phyloP scores from a whole-genome alignment of 2,797 vertebrate species.

The Spondyliosoma cantharus region DNA sequence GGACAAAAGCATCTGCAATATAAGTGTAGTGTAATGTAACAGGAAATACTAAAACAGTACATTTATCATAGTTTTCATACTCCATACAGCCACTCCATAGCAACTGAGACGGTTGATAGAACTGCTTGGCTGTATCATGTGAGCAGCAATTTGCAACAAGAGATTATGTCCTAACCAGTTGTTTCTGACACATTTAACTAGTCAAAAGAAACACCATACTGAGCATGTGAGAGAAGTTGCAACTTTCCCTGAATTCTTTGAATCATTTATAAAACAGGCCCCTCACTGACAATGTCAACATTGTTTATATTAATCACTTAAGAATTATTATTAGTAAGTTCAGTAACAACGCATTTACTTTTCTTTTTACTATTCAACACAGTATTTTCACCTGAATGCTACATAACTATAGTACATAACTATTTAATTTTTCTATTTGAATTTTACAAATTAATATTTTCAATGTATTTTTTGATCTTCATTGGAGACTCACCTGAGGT shows the following conservation, averaged over 20 bases:
- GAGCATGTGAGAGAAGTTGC: background rate
- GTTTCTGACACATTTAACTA: background rate
- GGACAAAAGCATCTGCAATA: background rate
- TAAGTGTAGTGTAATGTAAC: background rate
- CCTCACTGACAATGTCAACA: background rate
- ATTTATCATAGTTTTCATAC: background rate
- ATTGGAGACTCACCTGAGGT: conserved; percentile 85
- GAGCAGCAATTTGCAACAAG: background rate
- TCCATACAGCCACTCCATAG: too few species aligned
- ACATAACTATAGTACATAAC: too few species aligned
- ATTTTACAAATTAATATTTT: too few species aligned
- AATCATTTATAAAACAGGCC: background rate
- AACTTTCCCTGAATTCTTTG: background rate
- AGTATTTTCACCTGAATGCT: background rate
- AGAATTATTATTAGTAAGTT: background rate
- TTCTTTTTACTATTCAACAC: too few species aligned
- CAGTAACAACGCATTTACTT: background rate
- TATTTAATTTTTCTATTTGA: background rate
- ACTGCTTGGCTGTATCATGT: background rate
- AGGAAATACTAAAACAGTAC: background rate
- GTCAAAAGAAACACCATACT: background rate
- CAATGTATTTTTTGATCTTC: background rate
- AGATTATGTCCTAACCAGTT: background rate
- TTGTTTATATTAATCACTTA: background rate
- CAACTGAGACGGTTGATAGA: background rate